Conservation (phyloP, 2,797 vertebrate species). For the Rhabdophis nuchalis region DNA sequence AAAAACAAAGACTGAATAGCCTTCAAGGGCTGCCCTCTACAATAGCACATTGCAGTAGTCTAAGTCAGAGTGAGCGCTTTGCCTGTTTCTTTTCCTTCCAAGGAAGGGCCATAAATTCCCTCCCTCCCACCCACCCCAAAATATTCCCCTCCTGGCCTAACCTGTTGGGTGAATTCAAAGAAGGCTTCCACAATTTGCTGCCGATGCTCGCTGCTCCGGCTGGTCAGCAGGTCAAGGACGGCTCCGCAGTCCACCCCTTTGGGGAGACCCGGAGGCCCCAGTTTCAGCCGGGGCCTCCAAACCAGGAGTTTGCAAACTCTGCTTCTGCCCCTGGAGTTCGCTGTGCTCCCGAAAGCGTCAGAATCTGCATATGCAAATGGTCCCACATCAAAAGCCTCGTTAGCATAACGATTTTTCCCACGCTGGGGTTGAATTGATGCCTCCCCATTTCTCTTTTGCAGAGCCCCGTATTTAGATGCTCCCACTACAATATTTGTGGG, state of each 20-base stretch:
- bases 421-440: no score
- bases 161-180: slow-evolving; percentile 57
- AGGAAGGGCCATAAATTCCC: background rate
- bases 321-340: background rate
- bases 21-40: background rate
- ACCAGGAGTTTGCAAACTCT: background rate
- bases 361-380: background rate
- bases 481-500: background rate
- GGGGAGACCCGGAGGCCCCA: background rate
- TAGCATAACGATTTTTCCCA: background rate
- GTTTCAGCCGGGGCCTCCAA: background rate
- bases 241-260: slow-evolving; percentile 50
- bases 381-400: background rate
- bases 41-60: background rate
- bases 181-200: slow-evolving; percentile 62
- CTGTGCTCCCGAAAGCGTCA: background rate
- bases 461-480: background rate
- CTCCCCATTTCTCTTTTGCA: background rate
- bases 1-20: background rate
- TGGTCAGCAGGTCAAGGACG: slow-evolving; percentile 67
- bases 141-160: background rate
- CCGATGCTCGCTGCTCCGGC: slow-evolving; percentile 67
- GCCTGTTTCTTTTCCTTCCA: background rate
- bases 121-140: background rate
- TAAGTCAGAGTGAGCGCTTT: background rate